Conservation (phyloP, 2,888 invertebrate genomes). For the Calameuta idolon region DNA sequence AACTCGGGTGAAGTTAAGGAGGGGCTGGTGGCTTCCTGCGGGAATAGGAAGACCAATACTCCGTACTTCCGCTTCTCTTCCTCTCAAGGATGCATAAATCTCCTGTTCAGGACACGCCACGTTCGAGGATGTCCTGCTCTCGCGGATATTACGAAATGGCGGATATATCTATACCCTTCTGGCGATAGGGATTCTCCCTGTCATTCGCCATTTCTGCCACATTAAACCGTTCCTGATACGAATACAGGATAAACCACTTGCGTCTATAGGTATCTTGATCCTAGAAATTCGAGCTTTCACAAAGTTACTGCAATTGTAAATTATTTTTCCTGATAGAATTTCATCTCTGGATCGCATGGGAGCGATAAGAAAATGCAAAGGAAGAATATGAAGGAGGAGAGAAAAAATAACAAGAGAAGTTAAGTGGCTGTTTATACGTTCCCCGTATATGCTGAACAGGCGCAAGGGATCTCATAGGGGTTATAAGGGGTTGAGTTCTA, state of each 20-base stretch:
- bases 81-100: constrained; percentile 61
- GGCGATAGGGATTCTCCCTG: not conserved
- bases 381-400: constrained; percentile 8
- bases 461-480: not conserved
- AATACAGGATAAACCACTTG: not conserved
- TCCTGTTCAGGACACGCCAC: constrained; percentile 40
- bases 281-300: not conserved
- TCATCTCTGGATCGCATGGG: constrained; percentile 16
- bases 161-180: constrained; percentile 3
- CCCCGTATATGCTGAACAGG: not conserved
- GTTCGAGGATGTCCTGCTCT: constrained; percentile 29
- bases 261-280: not conserved
- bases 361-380: constrained; percentile 13
- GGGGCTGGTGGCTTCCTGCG: constrained; percentile 51
- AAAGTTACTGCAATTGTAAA: not conserved
- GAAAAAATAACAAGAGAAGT: constrained; percentile 36
- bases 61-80: constrained; percentile 55
- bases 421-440: constrained; percentile 54
- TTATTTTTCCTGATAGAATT: not conserved
- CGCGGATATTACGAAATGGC: constrained; percentile 56
- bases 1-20: constrained; percentile 53
- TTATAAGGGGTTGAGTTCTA: constrained; percentile 11
- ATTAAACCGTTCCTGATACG: not conserved
- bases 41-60: constrained; percentile 61
- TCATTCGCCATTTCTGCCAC: not conserved